phyloP scores from a whole-genome alignment of 1,140 invertebrate species.

The Drosophila pectinifera region DNA sequence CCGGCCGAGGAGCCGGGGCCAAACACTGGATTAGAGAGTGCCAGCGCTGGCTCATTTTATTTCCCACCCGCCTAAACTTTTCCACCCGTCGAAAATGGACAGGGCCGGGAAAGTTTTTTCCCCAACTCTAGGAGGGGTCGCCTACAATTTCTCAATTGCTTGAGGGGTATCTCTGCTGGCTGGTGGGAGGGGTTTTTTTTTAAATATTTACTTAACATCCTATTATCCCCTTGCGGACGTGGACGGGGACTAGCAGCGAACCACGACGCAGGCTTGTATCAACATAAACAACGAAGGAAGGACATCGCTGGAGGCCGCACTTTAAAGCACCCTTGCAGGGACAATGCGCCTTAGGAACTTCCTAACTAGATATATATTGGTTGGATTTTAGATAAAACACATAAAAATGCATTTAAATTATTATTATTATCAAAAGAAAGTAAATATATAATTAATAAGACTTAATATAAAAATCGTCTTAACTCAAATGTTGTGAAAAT shows the following conservation, averaged over 20 bases:
- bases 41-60: constrained; percentile 61
- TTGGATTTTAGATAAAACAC: no score
- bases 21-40: constrained; percentile 79
- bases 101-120: constrained; percentile 51
- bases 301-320: not conserved
- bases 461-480: no score
- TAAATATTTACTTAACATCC: constrained; percentile 84
- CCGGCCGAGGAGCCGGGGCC: constrained; percentile 58
- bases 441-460: no score
- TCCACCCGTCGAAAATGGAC: constrained; percentile 51
- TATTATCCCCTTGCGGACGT: constrained; percentile 70
- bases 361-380: no score
- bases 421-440: no score
- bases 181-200: constrained; percentile 54
- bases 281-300: constrained; percentile 49
- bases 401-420: no score
- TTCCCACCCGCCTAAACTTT: constrained; percentile 16
- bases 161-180: constrained; percentile 13
- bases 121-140: constrained; percentile 34
- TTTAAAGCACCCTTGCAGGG: not conserved
- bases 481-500: not conserved
- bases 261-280: constrained; percentile 73
- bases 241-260: constrained; percentile 53
- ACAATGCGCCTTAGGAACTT: no score
- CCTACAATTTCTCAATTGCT: constrained; percentile 57